Conservation (phyloP, 2,113 vertebrate genomes). For the Alosa alosa region DNA sequence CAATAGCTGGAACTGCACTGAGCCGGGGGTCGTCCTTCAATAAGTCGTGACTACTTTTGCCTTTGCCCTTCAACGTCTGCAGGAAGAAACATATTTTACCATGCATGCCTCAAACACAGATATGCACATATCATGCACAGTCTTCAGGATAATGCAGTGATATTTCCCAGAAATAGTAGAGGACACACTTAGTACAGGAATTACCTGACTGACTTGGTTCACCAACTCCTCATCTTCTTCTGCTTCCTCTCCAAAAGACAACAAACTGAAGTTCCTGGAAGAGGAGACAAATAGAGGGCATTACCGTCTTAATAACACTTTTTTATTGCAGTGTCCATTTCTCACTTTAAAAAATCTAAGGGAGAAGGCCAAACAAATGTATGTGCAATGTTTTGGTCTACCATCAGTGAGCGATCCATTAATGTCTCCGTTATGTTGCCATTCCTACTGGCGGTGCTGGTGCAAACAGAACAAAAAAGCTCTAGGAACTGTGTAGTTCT, state of each 20-base stretch:
- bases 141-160: not conserved
- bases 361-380: no score
- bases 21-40: conserved; percentile 91
- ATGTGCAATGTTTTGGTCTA: no score
- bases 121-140: not conserved
- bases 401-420: no score
- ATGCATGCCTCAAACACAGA: not conserved
- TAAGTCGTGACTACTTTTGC: conserved; percentile 97
- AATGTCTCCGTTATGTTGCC: no score
- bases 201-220: conserved; percentile 94
- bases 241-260: conserved; percentile 97
- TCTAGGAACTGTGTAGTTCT: no score
- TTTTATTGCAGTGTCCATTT: no score
- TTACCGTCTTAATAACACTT: not conserved
- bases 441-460: no score
- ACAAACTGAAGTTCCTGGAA: conserved; percentile 91
- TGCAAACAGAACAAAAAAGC: no score
- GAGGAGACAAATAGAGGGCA: conserved; percentile 28
- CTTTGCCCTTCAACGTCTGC: conserved; percentile 93
- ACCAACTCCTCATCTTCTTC: conserved; percentile 96
- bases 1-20: conserved; percentile 88
- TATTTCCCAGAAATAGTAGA: not conserved
- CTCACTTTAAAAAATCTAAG: no score
- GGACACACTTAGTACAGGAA: not conserved
- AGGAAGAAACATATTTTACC: conserved; percentile 32